These are phyloP conservation scores for Tenthredo scrophulariae DNA, from an alignment of 2,888 invertebrate species.

Conservation along the genomic window DNA sequence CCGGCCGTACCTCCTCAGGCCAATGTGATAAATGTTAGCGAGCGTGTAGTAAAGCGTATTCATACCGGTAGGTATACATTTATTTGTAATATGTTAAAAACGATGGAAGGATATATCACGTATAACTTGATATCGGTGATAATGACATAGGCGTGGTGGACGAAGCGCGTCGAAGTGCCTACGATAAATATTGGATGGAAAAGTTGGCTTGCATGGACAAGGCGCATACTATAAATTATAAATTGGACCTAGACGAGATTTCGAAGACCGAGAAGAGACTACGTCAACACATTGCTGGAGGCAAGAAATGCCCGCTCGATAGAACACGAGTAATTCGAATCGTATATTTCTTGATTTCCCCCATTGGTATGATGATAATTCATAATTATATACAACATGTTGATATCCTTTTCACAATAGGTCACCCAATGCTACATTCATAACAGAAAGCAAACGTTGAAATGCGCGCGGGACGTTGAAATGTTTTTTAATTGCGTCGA, in stretches of 20 bases:
- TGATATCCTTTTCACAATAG: conserved; percentile 57
- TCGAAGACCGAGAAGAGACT: conserved; percentile 61
- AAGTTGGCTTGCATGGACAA: conserved; percentile 66
- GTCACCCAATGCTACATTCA: conserved; percentile 61
- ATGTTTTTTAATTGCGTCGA: conserved; percentile 66
- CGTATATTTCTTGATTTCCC: conserved; percentile 14
- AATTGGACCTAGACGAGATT: conserved; percentile 63
- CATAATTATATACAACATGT: not conserved
- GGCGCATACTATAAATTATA: conserved; percentile 63
- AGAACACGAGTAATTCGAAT: conserved; percentile 57
- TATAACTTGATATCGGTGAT: not conserved
- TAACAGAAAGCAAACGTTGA: conserved; percentile 59
- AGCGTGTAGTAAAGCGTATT: conserved; percentile 59
- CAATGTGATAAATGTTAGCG: conserved; percentile 56
- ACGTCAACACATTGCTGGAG: conserved; percentile 55
- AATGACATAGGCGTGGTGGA: conserved; percentile 59
- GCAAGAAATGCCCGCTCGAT: conserved; percentile 58
- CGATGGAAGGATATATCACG: not conserved
- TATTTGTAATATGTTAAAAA: not conserved
- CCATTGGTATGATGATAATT: not conserved
- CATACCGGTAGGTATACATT: conserved; percentile 56
- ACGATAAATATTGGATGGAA: conserved; percentile 68
- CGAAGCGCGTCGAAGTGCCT: conserved; percentile 62
- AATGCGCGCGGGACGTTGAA: conserved; percentile 61
- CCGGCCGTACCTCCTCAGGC: conserved; percentile 54